These are phyloP conservation scores for Eudyptes chrysolophus DNA, from an alignment of 2,113 vertebrate species.

Conservation along the genomic window DNA sequence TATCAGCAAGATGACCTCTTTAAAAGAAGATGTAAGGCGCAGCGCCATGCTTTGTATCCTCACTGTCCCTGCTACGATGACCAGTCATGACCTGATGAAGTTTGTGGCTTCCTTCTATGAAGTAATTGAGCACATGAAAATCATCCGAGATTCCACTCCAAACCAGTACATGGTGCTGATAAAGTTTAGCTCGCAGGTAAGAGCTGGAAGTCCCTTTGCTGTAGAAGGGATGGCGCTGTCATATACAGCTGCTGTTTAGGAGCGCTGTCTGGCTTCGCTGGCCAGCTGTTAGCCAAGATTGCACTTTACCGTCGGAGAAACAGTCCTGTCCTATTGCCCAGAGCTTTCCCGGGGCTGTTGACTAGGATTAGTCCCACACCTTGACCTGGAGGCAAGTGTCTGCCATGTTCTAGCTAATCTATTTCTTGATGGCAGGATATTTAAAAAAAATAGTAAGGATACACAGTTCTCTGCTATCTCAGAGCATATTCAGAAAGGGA, in stretches of 20 bases:
- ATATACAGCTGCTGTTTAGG: rapidly evolving
- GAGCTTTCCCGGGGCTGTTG: background rate
- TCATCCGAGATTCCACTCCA: constrained; percentile 95
- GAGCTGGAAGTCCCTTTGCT: background rate
- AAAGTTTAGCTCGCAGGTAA: constrained; percentile 92
- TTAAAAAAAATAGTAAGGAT: background rate
- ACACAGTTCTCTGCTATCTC: background rate
- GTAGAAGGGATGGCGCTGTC: background rate
- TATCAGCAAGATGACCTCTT: constrained; percentile 95
- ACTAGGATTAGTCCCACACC: background rate
- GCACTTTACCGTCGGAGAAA: rapidly evolving
- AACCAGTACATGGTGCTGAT: constrained; percentile 99
- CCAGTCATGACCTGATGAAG: constrained; percentile 98
- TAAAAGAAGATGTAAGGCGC: constrained; percentile 89
- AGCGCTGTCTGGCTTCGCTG: background rate
- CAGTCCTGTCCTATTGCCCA: background rate
- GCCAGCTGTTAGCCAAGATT: background rate
- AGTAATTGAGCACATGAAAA: constrained; percentile 99
- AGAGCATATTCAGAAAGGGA: background rate
- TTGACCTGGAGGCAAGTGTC: background rate
- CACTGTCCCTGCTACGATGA: constrained; percentile 95
- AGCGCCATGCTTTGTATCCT: constrained; percentile 98
- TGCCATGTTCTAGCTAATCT: background rate
- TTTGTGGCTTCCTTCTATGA: constrained; percentile 96
- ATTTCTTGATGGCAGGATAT: background rate